A percentile compares a stretch with the other conserved stretches of the same genome.
Evolutionary conservation across 2,797 vertebrate genomes (phyloP).

Genomic region (Fistularia commersonii): DNA sequence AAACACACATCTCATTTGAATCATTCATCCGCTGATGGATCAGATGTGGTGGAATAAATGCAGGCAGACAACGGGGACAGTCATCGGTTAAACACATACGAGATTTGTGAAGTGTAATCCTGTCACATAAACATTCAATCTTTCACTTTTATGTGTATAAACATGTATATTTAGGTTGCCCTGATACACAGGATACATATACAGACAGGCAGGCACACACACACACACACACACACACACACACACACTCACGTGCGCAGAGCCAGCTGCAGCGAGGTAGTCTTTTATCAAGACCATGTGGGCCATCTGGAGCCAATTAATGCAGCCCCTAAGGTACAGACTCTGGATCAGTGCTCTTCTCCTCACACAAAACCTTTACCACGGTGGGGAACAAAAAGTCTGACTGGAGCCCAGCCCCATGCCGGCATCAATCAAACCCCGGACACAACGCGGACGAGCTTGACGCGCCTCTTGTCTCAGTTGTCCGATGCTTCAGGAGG

Average conservation of each 20-base stretch:
- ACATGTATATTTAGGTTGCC: constrained; percentile 25
- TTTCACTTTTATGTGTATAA: constrained; percentile 24
- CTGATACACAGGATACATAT: constrained; percentile 16
- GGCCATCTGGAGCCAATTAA: constrained; percentile 73
- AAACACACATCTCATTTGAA: constrained; percentile 5
- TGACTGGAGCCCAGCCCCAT: constrained; percentile 42
- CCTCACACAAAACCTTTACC: constrained; percentile 62
- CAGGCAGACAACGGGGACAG: constrained; percentile 7
- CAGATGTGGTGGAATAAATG: constrained; percentile 13
- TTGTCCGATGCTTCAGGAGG: constrained; percentile 1
- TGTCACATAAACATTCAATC: constrained; percentile 23
- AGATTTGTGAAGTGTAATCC: constrained; percentile 16
- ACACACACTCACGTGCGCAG: constrained; percentile 7
- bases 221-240: neutral
- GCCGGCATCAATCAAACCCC: constrained; percentile 24
- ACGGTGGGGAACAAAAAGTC: constrained; percentile 33
- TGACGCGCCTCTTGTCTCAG: constrained; percentile 6
- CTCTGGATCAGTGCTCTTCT: constrained; percentile 58
- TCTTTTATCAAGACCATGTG: constrained; percentile 73
- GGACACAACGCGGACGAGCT: constrained; percentile 5
- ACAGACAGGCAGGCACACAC: neutral
- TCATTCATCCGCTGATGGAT: constrained; percentile 29
- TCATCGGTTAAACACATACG: constrained; percentile 20
- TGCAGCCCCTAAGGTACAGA: constrained; percentile 59
- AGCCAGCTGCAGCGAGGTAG: constrained; percentile 59